Conservation (phyloP, 2,113 vertebrate species). For the Oncorhynchus masou region DNA sequence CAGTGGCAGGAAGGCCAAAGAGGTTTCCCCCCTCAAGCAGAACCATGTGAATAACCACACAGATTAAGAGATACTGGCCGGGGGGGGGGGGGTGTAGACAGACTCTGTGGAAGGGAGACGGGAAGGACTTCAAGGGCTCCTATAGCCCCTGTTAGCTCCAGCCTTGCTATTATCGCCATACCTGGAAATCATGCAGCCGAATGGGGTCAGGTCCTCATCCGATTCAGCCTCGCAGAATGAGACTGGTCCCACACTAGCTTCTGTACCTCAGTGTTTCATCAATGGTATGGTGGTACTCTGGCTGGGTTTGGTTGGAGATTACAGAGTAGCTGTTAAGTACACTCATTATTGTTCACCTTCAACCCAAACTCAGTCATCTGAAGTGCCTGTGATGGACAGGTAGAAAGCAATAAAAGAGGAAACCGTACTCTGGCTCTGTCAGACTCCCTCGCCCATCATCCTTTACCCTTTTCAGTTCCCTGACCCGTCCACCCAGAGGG, state of each 20-base stretch:
- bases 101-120: constrained; percentile 20
- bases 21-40: constrained; percentile 28
- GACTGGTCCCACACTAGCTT: constrained; percentile 47
- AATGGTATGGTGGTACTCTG: constrained; percentile 20
- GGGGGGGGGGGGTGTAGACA: constrained; percentile 3
- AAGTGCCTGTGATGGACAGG: constrained; percentile 67
- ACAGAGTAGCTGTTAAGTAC: constrained; percentile 23
- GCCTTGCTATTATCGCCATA: constrained; percentile 3
- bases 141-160: neutral
- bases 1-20: constrained; percentile 35
- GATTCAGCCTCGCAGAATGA: constrained; percentile 31
- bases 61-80: constrained; percentile 56
- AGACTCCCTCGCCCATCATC: constrained; percentile 3
- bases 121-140: constrained; percentile 12
- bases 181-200: constrained; percentile 13
- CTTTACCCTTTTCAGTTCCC: constrained; percentile 4
- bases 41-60: constrained; percentile 72
- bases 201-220: constrained; percentile 39
- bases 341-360: constrained; percentile 44
- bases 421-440: constrained; percentile 23
- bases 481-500: constrained; percentile 30
- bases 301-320: constrained; percentile 19
- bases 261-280: constrained; percentile 40
- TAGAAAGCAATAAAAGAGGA: constrained; percentile 61
- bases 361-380: constrained; percentile 64